Conservation (phyloP, 2,888 invertebrate genomes). For the Philereme transversata region DNA sequence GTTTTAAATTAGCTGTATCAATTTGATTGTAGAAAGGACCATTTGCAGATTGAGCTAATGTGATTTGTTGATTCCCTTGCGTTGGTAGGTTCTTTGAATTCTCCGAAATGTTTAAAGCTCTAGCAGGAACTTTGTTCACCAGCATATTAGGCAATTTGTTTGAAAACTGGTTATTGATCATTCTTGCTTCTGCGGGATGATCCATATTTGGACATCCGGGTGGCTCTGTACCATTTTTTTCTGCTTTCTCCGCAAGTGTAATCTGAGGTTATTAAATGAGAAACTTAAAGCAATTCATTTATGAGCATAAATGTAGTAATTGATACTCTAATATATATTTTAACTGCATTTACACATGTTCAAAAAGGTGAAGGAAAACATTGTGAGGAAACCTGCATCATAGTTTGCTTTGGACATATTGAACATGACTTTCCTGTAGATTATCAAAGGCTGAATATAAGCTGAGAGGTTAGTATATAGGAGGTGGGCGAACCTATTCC, state of each 20-base stretch:
- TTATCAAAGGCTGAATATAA: no score
- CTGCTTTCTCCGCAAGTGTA: conserved; percentile 33
- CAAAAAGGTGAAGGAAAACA: no score
- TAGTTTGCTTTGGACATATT: no score
- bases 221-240: conserved; percentile 58
- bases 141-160: conserved; percentile 32
- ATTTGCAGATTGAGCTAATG: conserved; percentile 13
- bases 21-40: conserved; percentile 3
- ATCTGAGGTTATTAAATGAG: conserved; percentile 48
- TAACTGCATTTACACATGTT: no score
- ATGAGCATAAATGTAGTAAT: no score
- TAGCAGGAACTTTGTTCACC: conserved; percentile 13
- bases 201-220: conserved; percentile 50
- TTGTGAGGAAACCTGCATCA: no score
- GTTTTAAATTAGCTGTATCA: not conserved
- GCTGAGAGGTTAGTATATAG: no score
- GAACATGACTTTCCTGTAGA: no score
- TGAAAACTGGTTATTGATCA: conserved; percentile 46
- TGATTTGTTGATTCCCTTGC: conserved; percentile 8
- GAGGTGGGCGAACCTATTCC: no score
- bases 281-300: not conserved
- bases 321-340: no score
- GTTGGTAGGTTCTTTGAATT: conserved; percentile 1
- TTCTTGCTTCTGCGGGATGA: conserved; percentile 8
- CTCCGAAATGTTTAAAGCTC: conserved; percentile 13